phyloP scores from a whole-genome alignment of 2,888 invertebrate genomes.

The Eudemis profundana region DNA sequence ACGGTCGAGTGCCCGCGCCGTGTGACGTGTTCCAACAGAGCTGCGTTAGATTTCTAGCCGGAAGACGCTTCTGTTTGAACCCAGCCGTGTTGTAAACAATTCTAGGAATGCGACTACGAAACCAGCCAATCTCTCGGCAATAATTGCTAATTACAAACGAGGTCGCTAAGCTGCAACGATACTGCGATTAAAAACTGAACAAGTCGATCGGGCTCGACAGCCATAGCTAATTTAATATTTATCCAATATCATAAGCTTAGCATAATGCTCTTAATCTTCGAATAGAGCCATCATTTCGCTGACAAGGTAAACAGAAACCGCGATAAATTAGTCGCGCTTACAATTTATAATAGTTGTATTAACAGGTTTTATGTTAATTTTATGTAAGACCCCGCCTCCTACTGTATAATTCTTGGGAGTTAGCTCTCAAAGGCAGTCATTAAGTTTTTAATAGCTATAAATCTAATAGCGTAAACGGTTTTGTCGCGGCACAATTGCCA shows the following conservation, averaged over 20 bases:
- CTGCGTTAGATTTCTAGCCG: constrained; percentile 39
- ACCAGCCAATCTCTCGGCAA: constrained; percentile 33
- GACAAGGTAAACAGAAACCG: constrained; percentile 61
- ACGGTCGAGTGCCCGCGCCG: constrained; percentile 41
- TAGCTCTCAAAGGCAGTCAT: constrained; percentile 61
- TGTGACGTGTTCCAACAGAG: constrained; percentile 32
- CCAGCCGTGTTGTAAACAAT: constrained; percentile 19
- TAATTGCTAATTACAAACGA: constrained; percentile 27
- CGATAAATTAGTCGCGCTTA: constrained; percentile 69
- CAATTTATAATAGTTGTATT: constrained; percentile 71
- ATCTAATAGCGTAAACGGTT: constrained; percentile 67
- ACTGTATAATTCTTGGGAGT: constrained; percentile 64
- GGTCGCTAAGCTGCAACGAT: constrained; percentile 33
- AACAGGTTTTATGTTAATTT: constrained; percentile 78
- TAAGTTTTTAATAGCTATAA: constrained; percentile 75
- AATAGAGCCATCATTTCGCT: constrained; percentile 63
- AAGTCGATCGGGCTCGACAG: constrained; percentile 12
- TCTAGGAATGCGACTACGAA: constrained; percentile 37
- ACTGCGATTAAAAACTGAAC: constrained; percentile 17
- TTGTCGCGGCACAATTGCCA: constrained; percentile 59
- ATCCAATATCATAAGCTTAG: constrained; percentile 21
- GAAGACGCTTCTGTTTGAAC: constrained; percentile 40
- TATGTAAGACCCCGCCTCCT: constrained; percentile 72
- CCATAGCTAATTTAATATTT: constrained; percentile 23
- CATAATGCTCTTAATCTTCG: constrained; percentile 27